Percentiles rank a stretch among this genome's conserved stretches.
Conservation (phyloP, 2,888 invertebrate species). For the Meiosimyza platycephala region DNA sequence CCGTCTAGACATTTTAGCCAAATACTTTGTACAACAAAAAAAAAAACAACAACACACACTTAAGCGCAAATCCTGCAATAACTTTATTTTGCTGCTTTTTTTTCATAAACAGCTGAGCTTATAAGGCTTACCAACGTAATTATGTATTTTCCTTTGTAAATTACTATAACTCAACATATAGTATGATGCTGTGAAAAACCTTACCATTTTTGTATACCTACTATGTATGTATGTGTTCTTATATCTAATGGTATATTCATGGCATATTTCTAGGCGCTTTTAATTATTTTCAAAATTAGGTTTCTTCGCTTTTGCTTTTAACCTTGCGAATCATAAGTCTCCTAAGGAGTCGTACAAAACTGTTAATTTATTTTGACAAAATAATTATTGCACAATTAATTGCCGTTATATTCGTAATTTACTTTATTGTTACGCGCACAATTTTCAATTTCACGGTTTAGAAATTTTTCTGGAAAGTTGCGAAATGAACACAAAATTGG, state of each 20-base stretch:
- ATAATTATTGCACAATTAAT: slow-evolving; percentile 32
- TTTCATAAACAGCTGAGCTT: slow-evolving; percentile 10
- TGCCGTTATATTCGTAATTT: slow-evolving; percentile 19
- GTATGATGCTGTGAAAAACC: no score
- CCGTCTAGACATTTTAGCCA: slow-evolving; percentile 23
- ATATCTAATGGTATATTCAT: no score
- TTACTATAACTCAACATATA: no score
- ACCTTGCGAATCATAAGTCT: no score
- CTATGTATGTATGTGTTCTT: no score
- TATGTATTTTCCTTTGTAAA: no score
- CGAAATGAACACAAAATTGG: neutral
- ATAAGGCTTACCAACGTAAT: no score
- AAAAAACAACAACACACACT: neutral
- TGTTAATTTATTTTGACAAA: slow-evolving; percentile 24
- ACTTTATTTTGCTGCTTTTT: neutral
- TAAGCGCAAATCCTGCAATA: slow-evolving; percentile 2
- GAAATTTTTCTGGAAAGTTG: neutral
- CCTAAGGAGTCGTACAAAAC: neutral
- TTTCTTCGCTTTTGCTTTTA: no score
- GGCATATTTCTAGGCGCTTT: no score
- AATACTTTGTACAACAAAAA: slow-evolving; percentile 9
- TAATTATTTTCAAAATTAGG: no score
- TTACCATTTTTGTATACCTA: no score
- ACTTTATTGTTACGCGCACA: neutral
- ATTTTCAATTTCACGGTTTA: slow-evolving; percentile 29